Evolutionary conservation across 2,113 vertebrate species (phyloP).

Genomic region (Neodon shergylaensis): DNA sequence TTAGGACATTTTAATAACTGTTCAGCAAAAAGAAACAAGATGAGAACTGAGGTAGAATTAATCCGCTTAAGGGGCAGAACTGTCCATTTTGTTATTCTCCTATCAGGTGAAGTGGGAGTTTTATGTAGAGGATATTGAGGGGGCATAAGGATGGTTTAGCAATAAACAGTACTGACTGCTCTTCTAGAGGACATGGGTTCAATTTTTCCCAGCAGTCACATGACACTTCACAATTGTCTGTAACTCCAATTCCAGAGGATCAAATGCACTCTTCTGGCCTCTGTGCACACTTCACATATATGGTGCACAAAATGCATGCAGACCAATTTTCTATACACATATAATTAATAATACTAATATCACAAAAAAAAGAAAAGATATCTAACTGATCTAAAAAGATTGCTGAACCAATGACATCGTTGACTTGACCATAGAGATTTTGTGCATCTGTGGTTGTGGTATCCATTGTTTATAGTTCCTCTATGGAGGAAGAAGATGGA

Average conservation of each 20-base stretch:
- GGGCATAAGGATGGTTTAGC: not conserved
- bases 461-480: not conserved
- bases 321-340: not conserved
- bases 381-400: not conserved
- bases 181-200: not conserved
- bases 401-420: not conserved
- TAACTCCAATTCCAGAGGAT: not conserved
- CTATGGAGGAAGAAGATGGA: not conserved
- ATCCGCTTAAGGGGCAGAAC: not conserved
- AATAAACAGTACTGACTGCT: not conserved
- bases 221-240: not conserved
- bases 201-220: not conserved
- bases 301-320: not conserved
- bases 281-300: not conserved
- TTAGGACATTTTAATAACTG: not conserved
- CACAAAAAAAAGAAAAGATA: not conserved
- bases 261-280: not conserved
- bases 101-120: not conserved
- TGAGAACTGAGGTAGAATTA: not conserved
- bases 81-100: not conserved
- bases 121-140: not conserved
- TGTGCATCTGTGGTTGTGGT: not conserved
- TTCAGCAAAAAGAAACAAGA: not conserved
- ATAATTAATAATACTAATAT: not conserved
- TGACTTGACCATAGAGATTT: not conserved